Base-by-base conservation (phyloP, 23 tunicate species). In the Styela clava region DNA sequence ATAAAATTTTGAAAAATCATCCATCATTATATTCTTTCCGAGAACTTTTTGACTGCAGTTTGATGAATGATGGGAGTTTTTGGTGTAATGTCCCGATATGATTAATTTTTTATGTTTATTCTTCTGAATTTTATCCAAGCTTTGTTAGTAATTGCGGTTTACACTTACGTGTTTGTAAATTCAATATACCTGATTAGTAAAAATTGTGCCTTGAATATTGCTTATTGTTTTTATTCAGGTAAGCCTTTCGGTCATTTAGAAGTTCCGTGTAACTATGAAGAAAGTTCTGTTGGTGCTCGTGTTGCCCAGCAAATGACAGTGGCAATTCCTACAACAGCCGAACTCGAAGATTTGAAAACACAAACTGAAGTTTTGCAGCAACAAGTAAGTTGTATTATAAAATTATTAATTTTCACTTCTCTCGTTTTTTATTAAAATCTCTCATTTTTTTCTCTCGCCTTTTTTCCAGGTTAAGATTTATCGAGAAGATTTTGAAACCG, bases 401-500 rank as follows among this genome's bases (percentile, higher is more conserved):
- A n/a, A n/a, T n/a, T 44, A 12, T 12, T 44, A 44, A 44, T 44
- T 44, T 44, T 44, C 56, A 7, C 9, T 5, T 44, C 56, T 44
- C 12, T 44, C 56, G 56, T 12, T 44, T 44, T 44, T 12, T 12
- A 44, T 44, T 44, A 5, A 7, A 44, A 44, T 5, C 56, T 44
- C 56, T 44, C 56, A 44, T 44, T 5, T 1, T 24, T 5, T 44
- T 44, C 56, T 44, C 56, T 12, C 56, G 12, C 12, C 12, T 44
- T 44, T 44, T 12, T 44, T 12, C 22, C 67, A 86, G 90, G 90
- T 86, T 37, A 87, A 87, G 44, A 87, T 87, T 23, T 87, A 87
- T 52, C 86, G 86, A 27, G 91, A 87, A 52, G 91, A 87, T 76
- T 87, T 87, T 34, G 91, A 87, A 82, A 87, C 91, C 21, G 91